Evolutionary conservation across 2,797 vertebrate genomes (phyloP), one percentile per base, ranked within the genome.

Genomic region (Champsocephalus gunnari): DNA sequence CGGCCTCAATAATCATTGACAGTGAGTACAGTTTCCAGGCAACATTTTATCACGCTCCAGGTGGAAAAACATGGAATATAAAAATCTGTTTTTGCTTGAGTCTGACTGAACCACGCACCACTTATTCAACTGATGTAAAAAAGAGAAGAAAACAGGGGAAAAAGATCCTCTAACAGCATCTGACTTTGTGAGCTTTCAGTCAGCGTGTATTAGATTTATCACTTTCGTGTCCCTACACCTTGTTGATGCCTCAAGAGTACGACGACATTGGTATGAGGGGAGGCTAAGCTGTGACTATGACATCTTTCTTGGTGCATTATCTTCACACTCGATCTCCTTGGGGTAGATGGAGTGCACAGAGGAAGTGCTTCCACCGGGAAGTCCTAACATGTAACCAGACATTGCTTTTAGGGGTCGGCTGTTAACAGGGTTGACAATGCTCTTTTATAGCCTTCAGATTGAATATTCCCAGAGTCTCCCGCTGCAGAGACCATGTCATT

Each of bases 271-370:
- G 86, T 86, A 88, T 79, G 88, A 86, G 80, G 75, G 83, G 83
- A 89, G 86, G 87, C 83, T 85, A 88, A 89, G 84, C 88, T 92
- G 92, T 92, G 92, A 91, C 93, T 93, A 93, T 94, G 94, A 95
- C 94, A 95, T 95, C 92, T 90, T 94, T 94, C 93, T 82, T 80
- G 81, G 87, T 87, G 90, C 94, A 94, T 96, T 95, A 95, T 95
- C 94, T 93, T 95, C 92, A 94, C 93, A 94, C 92, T 93, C 90
- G 87, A 92, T 94, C 92, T 95, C 90, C 92, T 93, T 87, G 87
- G 93, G 91, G 91, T 91, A 88, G 90, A 91, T 85, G 90, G 88
- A 94, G 93, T 88, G 90, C 89, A 85, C 84, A 49, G 79, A 90
- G 88, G 90, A 89, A 92, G 88, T 83, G 87, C 89, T 93, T 93